Evolutionary conservation across 1,140 invertebrate species (phyloP), one percentile per base, ranked within the genome.

Genomic region (Schlechtendalia chinensis): DNA sequence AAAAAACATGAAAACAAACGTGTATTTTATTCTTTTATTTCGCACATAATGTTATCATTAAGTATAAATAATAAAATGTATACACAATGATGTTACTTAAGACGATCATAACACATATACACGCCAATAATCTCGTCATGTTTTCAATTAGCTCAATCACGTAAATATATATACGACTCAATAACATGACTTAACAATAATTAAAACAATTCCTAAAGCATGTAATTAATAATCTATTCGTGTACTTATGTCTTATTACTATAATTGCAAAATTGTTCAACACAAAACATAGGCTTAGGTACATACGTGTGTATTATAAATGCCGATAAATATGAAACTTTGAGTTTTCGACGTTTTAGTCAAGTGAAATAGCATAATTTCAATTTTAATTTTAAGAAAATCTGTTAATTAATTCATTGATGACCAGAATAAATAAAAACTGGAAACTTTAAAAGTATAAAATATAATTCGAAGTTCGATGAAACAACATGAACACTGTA

Each of bases 141-240:
- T 27, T 59, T 27, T 27, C 3, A 69, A 50, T 27, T 24, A 69
- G 47, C 22, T 8, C 45, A 50, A 69, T 24, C 22, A 3, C 14
- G 67, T 50, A 27, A 69, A 50, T 50, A 69, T 69, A 17, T 16
- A 6, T 69, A 10, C 39, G 14, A 69, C 45, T 17, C 32, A 39
- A 39, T 39, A 39, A 39, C 32, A 39, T 39, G 32, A 39, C 32
- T 69, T 50, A 69, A 69, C n/a, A 69, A 69, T 69, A 50, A 69
- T 69, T 50, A 16, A 27, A 22, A 22, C 39, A 69, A 69, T 50
- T n/a, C 45, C 22, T 27, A 27, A 50, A 47, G 67, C 67, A 17
- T 47, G 24, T 50, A 69, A 69, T 69, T 69, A 50, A 69, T 69
- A 69, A 50, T 22, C 16, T 50, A 16, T 17, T 16, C 22, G 8